Base-by-base conservation (phyloP, 2,797 vertebrate genomes). In the Tapirus indicus region DNA sequence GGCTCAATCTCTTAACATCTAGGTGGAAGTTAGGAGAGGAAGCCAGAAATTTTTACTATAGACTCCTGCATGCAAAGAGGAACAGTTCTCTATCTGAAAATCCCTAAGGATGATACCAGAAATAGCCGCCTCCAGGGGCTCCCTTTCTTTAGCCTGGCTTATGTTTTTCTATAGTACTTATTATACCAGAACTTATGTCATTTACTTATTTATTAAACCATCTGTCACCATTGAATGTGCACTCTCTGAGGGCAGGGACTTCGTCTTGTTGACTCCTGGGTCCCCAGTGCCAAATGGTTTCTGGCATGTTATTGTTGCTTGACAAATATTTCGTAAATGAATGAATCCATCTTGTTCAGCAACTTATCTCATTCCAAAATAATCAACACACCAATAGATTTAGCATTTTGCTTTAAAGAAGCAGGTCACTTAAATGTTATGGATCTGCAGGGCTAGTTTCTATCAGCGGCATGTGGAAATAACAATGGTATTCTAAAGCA, bases 381-480 rank as follows among this genome's bases (percentile, higher is more conserved):
- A 69, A 72, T 88, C 47, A 84, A 38, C 21, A 44, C 49, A 92
- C 32, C 13, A 54, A 32, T 18, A 47, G 79, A 92, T 68, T 49
- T 83, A 66, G 38, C 21, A 56, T 35, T 94, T 89, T 89, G 18
- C n/a, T 62, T 58, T 79, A 52, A 86, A 87, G 83, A 88, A 62
- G 20, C 10, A 49, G 23, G 32, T 68, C n/a, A 47, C 21, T 10
- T 58, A 56, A 84, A 77, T 68, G 23, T 64, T 58, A 11, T 64
- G 60, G 35, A n/a, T 83, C 5, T 58, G 6, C 11, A 54, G 83
- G 41, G 47, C 18, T 72, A 35, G 17, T 69, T 66, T 87, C 75
- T 87, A 20, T 35, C 35, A 41, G 54, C 9, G 9, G 62, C 54
- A 52, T 32, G 18, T 8, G 29, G 83, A 32, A 75, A 92, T 60